Evolutionary conservation across 2,888 invertebrate genomes (phyloP).

Genomic region (Blastobasis adustella): DNA sequence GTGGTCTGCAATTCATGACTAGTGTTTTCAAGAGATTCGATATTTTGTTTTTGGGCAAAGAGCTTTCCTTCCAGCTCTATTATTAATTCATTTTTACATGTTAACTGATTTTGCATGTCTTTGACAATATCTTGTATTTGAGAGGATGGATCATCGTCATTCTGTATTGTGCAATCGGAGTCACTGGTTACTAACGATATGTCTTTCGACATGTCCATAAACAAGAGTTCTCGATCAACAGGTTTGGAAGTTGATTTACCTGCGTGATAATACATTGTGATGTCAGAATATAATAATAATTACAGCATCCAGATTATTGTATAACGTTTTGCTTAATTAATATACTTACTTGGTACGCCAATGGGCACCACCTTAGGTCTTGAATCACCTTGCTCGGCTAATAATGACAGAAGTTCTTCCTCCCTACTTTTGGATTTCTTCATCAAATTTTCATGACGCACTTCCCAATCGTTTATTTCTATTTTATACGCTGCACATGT

Average conservation of each 20-base stretch:
- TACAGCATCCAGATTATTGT: too few species aligned
- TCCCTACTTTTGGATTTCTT: constrained; percentile 69
- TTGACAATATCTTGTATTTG: constrained; percentile 25
- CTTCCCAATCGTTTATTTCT: constrained; percentile 63
- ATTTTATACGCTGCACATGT: constrained; percentile 36
- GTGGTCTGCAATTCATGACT: constrained; percentile 33
- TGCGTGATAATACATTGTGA: constrained; percentile 15
- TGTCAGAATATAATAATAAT: neutral
- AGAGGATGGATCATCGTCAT: constrained; percentile 23
- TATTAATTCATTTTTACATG: constrained; percentile 33
- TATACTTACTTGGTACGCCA: constrained; percentile 13
- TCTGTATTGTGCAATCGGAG: constrained; percentile 24
- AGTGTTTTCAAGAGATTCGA: constrained; percentile 37
- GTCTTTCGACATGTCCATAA: constrained; percentile 51
- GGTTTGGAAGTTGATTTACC: constrained; percentile 27
- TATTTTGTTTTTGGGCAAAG: constrained; percentile 34
- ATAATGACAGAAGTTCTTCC: constrained; percentile 62
- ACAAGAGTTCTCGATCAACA: constrained; percentile 31
- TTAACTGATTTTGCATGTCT: constrained; percentile 36
- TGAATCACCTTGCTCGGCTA: constrained; percentile 44
- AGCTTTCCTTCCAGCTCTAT: constrained; percentile 41
- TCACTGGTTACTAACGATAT: constrained; percentile 50
- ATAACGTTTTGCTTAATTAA: neutral
- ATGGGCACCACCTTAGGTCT: too few species aligned
- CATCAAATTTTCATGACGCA: constrained; percentile 66